Evolutionary conservation across 2,113 vertebrate species (phyloP), one percentile per base, ranked within the genome.

Genomic region (Plotosus lineatus): DNA sequence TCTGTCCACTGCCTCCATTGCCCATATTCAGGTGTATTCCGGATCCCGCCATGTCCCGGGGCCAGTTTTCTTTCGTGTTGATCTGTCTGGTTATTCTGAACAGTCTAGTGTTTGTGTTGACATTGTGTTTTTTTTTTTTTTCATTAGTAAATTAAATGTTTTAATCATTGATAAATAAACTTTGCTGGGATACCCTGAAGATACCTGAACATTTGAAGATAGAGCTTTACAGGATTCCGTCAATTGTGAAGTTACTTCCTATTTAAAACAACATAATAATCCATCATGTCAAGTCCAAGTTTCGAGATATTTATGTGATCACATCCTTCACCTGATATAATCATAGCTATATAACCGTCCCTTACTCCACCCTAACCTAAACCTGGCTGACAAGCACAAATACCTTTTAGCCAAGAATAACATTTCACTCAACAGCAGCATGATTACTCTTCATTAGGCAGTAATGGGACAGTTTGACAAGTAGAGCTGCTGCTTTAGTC

Each of bases 391-490:
- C 84, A 83, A 83, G 81, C 81, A 85, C 81, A 83, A 85, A 80
- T 85, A 65, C 78, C 81, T 78, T 83, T 85, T 80, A 83, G 77
- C 81, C 44, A 79, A 85, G 81, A 85, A 80, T 83, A 85, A 85
- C 80, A 85, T 85, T 85, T 85, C 80, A 85, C 80, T 82, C 80
- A 80, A 77, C 61, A 63, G 63, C 46, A 38, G 78, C 78, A 77
- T 82, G 84, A 85, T 85, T 85, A 80, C 84, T 85, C 84, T 85
- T 85, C 84, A 85, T 85, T 83, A 85, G 78, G 66, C 78, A 33
- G 78, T 85, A 85, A 85, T 85, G 84, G 78, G 84, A 85, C 84
- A 83, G 84, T 83, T 80, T 85, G 84, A 85, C 81, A 85, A 83
- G 84, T 83, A 79, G 81, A 85, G 81, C 82, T 79, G 84, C 84